phyloP scores from a whole-genome alignment of 2,888 invertebrate species.

The Phortica magna region DNA sequence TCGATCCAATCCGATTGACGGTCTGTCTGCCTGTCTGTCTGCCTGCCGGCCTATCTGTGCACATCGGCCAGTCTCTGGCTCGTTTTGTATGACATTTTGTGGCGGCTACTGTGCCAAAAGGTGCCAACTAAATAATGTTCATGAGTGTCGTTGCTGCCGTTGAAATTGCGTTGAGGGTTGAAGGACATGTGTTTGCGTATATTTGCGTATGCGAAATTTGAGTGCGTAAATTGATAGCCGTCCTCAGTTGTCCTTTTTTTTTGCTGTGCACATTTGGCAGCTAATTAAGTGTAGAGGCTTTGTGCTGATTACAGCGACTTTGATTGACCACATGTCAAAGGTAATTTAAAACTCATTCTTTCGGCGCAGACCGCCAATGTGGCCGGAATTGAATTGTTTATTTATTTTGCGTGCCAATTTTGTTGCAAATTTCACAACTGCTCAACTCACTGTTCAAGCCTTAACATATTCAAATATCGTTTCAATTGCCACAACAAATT shows the following conservation, averaged over 20 bases:
- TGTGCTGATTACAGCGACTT: slow-evolving; percentile 10
- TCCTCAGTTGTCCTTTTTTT: neutral
- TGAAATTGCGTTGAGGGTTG: neutral
- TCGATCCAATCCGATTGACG: neutral
- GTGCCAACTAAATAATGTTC: slow-evolving; percentile 2
- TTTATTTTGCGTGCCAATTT: neutral
- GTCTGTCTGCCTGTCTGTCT: neutral
- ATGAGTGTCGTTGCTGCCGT: neutral
- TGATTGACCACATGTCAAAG: slow-evolving; percentile 24
- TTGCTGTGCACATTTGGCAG: slow-evolving; percentile 15
- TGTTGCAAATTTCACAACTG: slow-evolving; percentile 4
- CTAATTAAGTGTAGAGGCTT: slow-evolving; percentile 21
- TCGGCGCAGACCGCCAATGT: neutral
- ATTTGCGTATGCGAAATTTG: slow-evolving; percentile 10
- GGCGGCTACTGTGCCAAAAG: slow-evolving; percentile 19
- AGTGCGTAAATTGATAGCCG: slow-evolving; percentile 15
- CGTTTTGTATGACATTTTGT: slow-evolving; percentile 13
- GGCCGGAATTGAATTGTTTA: neutral
- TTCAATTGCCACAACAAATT: neutral
- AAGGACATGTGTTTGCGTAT: neutral
- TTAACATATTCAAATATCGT: neutral
- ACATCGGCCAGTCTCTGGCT: neutral
- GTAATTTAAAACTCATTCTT: slow-evolving; percentile 5
- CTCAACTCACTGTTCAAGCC: too few species aligned
- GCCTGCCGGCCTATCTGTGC: neutral